A percentile compares a stretch with the other conserved stretches of the same genome.
Conservation (phyloP, 2,888 invertebrate species). For the Tuta absoluta region DNA sequence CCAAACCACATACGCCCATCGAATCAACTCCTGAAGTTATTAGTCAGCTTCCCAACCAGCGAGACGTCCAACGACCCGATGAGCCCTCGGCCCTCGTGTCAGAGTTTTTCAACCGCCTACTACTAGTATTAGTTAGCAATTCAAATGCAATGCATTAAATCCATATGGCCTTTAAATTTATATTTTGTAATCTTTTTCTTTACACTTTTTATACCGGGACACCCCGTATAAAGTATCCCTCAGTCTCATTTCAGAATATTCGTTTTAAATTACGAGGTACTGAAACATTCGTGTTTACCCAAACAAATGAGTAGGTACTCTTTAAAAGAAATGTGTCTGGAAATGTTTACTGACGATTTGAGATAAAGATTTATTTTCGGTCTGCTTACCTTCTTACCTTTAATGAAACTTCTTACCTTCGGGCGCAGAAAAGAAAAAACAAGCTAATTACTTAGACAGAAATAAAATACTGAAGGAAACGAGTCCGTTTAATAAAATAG, state of each 20-base stretch:
- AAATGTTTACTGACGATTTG: slow-evolving; percentile 8
- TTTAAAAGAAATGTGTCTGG: slow-evolving; percentile 15
- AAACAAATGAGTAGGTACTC: background rate
- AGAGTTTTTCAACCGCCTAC: too few relatives aligned
- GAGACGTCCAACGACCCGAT: too few relatives aligned
- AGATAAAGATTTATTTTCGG: slow-evolving; percentile 12
- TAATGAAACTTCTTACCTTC: slow-evolving; percentile 7
- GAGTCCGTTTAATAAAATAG: background rate
- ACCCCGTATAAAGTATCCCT: background rate
- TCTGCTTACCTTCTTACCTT: background rate
- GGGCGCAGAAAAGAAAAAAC: background rate
- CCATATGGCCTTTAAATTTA: too few relatives aligned
- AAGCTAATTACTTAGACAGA: slow-evolving; percentile 1
- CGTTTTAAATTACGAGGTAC: background rate
- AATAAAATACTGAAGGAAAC: background rate
- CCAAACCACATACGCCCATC: too few relatives aligned
- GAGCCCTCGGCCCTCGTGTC: too few relatives aligned
- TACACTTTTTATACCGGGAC: too few relatives aligned
- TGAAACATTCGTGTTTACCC: slow-evolving; percentile 1
- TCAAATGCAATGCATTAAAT: too few relatives aligned
- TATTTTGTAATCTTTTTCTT: too few relatives aligned
- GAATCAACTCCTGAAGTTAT: too few relatives aligned
- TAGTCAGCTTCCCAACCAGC: too few relatives aligned
- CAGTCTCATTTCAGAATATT: slow-evolving; percentile 8
- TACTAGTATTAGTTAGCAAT: too few relatives aligned